phyloP scores from a whole-genome alignment of 1,140 invertebrate genomes.

The Drosophila melanica region DNA sequence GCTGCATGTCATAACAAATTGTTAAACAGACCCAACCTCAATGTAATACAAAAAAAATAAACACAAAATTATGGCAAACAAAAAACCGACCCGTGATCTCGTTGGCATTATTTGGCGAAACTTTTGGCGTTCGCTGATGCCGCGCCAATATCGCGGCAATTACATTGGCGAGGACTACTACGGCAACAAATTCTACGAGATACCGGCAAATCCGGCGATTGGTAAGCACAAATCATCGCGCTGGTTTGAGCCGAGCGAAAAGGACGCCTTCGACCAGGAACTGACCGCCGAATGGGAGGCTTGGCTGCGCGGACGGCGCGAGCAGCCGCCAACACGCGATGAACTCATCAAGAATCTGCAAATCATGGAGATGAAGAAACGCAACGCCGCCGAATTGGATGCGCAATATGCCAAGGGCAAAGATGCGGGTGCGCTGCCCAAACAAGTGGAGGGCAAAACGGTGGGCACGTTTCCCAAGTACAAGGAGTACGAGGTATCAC shows the following conservation, averaged over 20 bases:
- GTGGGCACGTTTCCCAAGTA: conserved; percentile 77
- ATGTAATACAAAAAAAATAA: conserved; percentile 14
- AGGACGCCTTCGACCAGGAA: conserved; percentile 88
- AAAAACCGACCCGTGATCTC: conserved; percentile 83
- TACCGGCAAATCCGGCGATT: conserved; percentile 86
- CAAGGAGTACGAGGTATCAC: conserved; percentile 81
- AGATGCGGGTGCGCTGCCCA: conserved; percentile 74
- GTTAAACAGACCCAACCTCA: conserved; percentile 7
- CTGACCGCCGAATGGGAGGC: conserved; percentile 93
- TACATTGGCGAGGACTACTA: conserved; percentile 89
- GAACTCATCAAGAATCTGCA: conserved; percentile 89
- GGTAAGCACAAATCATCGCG: conserved; percentile 87
- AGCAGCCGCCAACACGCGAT: conserved; percentile 88
- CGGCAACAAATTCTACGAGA: conserved; percentile 93
- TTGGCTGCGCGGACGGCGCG: conserved; percentile 88
- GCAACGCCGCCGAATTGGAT: conserved; percentile 90
- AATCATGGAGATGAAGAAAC: conserved; percentile 88
- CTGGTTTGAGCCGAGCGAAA: conserved; percentile 89
- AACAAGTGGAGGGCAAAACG: conserved; percentile 71
- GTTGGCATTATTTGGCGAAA: conserved; percentile 85
- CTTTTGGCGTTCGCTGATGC: conserved; percentile 87
- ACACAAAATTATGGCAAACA: conserved; percentile 60
- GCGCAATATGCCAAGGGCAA: conserved; percentile 83
- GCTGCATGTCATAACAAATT: conserved; percentile 17
- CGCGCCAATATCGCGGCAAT: conserved; percentile 85